These are phyloP conservation scores for Entomobrya multifasciata DNA, from an alignment of 2,888 invertebrate species.

Conservation along the genomic window DNA sequence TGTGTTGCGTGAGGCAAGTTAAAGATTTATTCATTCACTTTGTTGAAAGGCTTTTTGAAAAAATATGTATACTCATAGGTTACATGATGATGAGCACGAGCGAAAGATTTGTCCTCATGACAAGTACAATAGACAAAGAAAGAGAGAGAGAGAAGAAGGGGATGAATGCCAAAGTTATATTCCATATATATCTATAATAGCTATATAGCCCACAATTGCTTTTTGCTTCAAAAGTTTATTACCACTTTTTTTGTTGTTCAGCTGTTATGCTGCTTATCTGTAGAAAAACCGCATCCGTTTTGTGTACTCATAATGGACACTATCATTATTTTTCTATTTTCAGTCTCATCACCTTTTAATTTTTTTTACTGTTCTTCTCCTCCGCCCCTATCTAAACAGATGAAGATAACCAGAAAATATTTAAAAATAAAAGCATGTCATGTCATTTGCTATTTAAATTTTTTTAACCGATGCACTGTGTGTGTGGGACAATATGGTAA, in stretches of 20 bases:
- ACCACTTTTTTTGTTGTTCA: slow-evolving; percentile 54
- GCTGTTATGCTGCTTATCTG: slow-evolving; percentile 36
- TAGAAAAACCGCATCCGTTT: slow-evolving; percentile 40
- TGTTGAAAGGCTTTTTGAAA: background rate
- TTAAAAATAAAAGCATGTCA: slow-evolving; percentile 40
- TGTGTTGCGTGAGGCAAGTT: no score
- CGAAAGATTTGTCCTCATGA: slow-evolving; percentile 54
- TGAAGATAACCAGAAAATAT: slow-evolving; percentile 44
- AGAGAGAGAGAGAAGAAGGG: slow-evolving; percentile 55
- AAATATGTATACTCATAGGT: background rate
- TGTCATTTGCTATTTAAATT: slow-evolving; percentile 26
- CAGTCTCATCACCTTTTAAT: slow-evolving; percentile 13
- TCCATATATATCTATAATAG: no score
- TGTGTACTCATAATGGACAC: background rate
- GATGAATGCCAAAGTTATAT: slow-evolving; percentile 57
- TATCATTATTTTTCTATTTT: no score
- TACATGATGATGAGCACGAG: background rate
- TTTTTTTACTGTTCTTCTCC: slow-evolving; percentile 4
- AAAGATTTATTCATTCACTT: background rate
- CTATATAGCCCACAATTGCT: slow-evolving; percentile 49
- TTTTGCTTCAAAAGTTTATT: slow-evolving; percentile 55
- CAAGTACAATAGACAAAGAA: no score
- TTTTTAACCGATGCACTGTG: slow-evolving; percentile 11
- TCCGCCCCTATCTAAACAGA: slow-evolving; percentile 38
- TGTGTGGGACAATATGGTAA: background rate